A percentile compares a stretch with the other conserved stretches of the same genome.
Evolutionary conservation across 2,888 invertebrate species (phyloP).

Genomic region (Aleiodes testaceus): DNA sequence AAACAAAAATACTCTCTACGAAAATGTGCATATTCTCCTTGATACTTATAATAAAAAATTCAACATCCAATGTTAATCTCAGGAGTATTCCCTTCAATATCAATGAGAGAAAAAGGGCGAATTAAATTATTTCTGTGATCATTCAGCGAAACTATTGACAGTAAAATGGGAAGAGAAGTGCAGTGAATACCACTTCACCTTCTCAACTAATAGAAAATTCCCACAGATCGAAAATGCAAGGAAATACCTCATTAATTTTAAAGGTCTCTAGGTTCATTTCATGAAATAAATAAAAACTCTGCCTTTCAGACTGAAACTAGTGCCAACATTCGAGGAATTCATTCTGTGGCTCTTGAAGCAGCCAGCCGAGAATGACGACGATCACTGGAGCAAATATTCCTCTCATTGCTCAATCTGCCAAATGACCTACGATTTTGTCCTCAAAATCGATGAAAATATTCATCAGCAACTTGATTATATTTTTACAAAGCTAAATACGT

Average conservation of each 20-base stretch:
- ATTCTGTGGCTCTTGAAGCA: conserved; percentile 64
- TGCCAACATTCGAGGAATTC: conserved; percentile 70
- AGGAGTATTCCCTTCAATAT: too few species aligned
- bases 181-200: too few species aligned
- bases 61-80: not conserved
- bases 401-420: conserved; percentile 67
- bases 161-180: too few species aligned
- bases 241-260: too few species aligned
- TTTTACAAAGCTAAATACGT: conserved; percentile 56
- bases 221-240: too few species aligned
- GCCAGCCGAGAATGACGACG: conserved; percentile 61
- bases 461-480: conserved; percentile 59
- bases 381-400: conserved; percentile 69
- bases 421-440: conserved; percentile 63
- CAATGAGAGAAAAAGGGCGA: too few species aligned
- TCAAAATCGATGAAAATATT: conserved; percentile 65
- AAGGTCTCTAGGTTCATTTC: too few species aligned
- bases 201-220: too few species aligned
- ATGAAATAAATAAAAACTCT: not conserved
- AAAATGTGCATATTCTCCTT: too few species aligned
- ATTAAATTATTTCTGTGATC: too few species aligned
- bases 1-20: too few species aligned
- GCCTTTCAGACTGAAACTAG: conserved; percentile 60
- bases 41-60: conserved; percentile 11
- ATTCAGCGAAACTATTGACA: too few species aligned